phyloP scores from a whole-genome alignment of 2,113 vertebrate genomes.

The Antennarius striatus region DNA sequence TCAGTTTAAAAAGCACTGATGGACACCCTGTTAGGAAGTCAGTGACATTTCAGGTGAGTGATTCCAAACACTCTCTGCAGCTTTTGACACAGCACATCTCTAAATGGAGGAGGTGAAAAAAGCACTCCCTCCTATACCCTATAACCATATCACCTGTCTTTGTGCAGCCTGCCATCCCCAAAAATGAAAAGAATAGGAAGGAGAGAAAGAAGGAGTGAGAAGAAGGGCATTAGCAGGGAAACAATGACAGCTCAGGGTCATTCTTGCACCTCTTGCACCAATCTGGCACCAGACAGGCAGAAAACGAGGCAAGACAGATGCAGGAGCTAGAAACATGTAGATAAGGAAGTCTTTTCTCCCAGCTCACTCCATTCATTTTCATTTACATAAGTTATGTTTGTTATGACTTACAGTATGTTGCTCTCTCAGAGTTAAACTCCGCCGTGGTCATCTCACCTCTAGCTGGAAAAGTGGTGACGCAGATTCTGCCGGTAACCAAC shows the following conservation, averaged over 20 bases:
- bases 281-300: conserved; percentile 51
- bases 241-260: conserved; percentile 74
- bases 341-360: conserved; percentile 44
- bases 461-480: not conserved
- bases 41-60: conserved; percentile 68
- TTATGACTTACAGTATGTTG: conserved; percentile 2
- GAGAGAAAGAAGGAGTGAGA: not conserved
- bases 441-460: not conserved
- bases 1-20: conserved; percentile 54
- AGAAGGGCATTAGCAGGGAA: conserved; percentile 44
- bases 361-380: conserved; percentile 44
- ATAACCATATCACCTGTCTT: conserved; percentile 20
- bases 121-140: not conserved
- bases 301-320: conserved; percentile 42
- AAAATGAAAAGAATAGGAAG: conserved; percentile 29
- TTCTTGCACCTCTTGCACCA: conserved; percentile 41
- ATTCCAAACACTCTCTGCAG: conserved; percentile 59
- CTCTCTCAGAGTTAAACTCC: conserved; percentile 1
- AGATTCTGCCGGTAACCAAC: too few relatives aligned
- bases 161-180: conserved; percentile 34
- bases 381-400: conserved; percentile 38
- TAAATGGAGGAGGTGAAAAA: conserved; percentile 36
- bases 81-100: conserved; percentile 42
- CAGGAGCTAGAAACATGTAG: conserved; percentile 41
- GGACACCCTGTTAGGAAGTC: conserved; percentile 55